These are phyloP conservation scores for Trachymyrmex cornetzi DNA, from an alignment of 1,140 invertebrate species.

Conservation along the genomic window DNA sequence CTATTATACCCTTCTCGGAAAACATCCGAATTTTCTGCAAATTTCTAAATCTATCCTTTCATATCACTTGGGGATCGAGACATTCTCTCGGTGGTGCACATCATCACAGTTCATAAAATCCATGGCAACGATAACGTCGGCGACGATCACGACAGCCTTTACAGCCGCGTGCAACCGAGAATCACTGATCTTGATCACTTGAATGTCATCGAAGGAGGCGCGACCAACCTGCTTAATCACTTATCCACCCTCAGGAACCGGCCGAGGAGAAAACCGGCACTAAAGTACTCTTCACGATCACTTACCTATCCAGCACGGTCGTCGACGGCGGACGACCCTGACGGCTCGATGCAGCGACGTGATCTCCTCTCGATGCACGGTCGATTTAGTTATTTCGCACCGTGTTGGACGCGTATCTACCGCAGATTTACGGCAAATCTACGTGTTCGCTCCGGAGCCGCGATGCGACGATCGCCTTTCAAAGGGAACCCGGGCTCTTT, in stretches of 20 bases:
- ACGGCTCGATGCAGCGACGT: slow-evolving; percentile 67
- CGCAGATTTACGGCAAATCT: slow-evolving; percentile 17
- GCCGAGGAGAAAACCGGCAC: slow-evolving; percentile 38
- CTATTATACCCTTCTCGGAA: slow-evolving; percentile 8
- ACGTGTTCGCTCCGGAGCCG: slow-evolving; percentile 21
- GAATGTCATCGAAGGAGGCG: slow-evolving; percentile 60
- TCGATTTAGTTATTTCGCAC: slow-evolving; percentile 49
- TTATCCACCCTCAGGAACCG: slow-evolving; percentile 47
- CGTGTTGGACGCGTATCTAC: slow-evolving; percentile 34
- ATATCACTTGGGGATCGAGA: slow-evolving; percentile 62
- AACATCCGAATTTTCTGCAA: background rate
- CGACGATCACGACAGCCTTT: slow-evolving; percentile 34
- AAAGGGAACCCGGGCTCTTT: slow-evolving; percentile 28
- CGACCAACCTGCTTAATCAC: slow-evolving; percentile 52
- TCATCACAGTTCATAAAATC: slow-evolving; percentile 68
- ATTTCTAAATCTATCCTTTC: slow-evolving; percentile 20
- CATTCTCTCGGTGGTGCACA: slow-evolving; percentile 60
- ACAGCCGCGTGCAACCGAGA: slow-evolving; percentile 65
- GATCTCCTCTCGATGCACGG: slow-evolving; percentile 57
- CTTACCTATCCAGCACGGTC: slow-evolving; percentile 76
- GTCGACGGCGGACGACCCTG: slow-evolving; percentile 67
- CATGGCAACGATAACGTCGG: slow-evolving; percentile 48
- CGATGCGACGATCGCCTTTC: slow-evolving; percentile 41
- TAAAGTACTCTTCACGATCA: slow-evolving; percentile 56
- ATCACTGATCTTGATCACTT: slow-evolving; percentile 78